These are phyloP conservation scores for Saccostrea echinata DNA, from an alignment of 1,140 invertebrate genomes.

Conservation along the genomic window DNA sequence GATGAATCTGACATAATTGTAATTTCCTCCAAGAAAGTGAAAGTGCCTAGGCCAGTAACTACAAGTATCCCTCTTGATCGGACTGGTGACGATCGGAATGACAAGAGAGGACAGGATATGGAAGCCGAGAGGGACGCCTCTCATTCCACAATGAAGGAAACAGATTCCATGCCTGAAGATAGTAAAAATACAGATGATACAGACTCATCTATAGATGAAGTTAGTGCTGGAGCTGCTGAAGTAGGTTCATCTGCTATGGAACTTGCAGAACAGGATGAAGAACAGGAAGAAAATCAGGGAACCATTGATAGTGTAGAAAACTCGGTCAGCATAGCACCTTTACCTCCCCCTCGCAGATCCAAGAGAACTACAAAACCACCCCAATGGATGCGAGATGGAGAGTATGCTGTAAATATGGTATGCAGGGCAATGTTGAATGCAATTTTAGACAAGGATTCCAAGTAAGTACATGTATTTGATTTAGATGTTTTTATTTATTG, in stretches of 20 bases:
- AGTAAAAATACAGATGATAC: no score
- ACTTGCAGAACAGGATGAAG: background rate
- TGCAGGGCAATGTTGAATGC: no score
- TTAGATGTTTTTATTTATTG: background rate
- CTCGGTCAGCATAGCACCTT: background rate
- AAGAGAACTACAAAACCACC: no score
- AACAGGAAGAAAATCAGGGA: background rate
- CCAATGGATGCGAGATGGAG: no score
- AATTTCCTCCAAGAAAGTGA: background rate
- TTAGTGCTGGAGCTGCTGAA: background rate
- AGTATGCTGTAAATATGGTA: no score
- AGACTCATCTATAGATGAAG: no score
- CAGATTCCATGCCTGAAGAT: background rate
- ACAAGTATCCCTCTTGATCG: background rate
- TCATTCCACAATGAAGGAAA: background rate
- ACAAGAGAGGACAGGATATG: no score
- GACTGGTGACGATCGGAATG: background rate
- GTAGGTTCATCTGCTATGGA: background rate
- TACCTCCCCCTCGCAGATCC: background rate
- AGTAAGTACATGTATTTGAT: background rate
- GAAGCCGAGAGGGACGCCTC: background rate
- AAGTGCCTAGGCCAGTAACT: constrained; percentile 9
- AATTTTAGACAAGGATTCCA: no score
- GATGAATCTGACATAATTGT: constrained; percentile 5
- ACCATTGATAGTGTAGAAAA: background rate